Evolutionary conservation across 1,140 invertebrate species (phyloP).

Genomic region (Macrobrachium nipponense): DNA sequence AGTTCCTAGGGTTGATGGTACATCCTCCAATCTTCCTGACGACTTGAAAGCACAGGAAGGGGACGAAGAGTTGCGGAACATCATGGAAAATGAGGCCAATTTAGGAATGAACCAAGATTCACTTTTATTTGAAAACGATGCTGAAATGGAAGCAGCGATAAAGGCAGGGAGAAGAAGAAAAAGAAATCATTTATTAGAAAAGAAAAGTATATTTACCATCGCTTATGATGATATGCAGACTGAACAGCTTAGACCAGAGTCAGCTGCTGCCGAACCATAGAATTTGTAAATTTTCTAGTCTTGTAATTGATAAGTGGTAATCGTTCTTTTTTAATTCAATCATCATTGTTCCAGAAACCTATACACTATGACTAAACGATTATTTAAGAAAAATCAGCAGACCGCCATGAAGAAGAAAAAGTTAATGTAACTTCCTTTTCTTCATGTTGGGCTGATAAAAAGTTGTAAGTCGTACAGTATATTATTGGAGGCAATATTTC

Average conservation of each 20-base stretch:
- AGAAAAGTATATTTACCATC: slow-evolving; percentile 94
- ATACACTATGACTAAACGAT: too few relatives aligned
- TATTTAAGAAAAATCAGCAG: too few relatives aligned
- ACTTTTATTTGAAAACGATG: slow-evolving; percentile 50
- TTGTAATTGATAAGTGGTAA: too few relatives aligned
- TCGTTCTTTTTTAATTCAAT: too few relatives aligned
- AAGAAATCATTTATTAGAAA: slow-evolving; percentile 83
- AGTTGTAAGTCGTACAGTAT: too few relatives aligned
- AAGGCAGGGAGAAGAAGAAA: slow-evolving; percentile 69
- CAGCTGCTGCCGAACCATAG: slow-evolving; percentile 51
- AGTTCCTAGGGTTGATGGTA: not conserved
- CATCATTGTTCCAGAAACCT: too few relatives aligned
- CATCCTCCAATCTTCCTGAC: slow-evolving; percentile 6
- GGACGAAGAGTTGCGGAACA: slow-evolving; percentile 23
- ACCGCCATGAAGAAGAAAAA: too few relatives aligned
- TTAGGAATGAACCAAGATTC: slow-evolving; percentile 40
- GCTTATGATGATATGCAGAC: slow-evolving; percentile 88
- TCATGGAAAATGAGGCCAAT: slow-evolving; percentile 46
- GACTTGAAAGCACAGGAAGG: slow-evolving; percentile 13
- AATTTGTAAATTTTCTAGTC: too few relatives aligned
- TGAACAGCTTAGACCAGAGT: slow-evolving; percentile 73
- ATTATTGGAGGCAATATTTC: too few relatives aligned
- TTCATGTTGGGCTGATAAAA: too few relatives aligned
- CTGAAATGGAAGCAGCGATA: slow-evolving; percentile 68
- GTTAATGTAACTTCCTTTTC: too few relatives aligned